Evolutionary conservation across 1,140 invertebrate species (phyloP), one percentile per base, ranked within the genome.

Genomic region (Geopemphigus sp.): DNA sequence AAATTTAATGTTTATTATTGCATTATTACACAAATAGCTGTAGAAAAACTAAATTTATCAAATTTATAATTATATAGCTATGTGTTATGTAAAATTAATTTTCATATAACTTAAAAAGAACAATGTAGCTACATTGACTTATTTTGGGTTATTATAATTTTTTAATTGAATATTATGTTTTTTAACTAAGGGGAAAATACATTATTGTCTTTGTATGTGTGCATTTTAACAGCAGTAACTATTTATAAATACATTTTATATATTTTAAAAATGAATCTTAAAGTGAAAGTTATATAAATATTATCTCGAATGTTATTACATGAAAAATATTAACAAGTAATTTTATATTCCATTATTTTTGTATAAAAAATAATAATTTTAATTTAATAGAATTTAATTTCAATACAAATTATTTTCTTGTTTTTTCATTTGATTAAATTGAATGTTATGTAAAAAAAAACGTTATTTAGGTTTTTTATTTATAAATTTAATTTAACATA

Each of bases 311-410:
- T 59, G 72, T 59, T 24, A 59, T 59, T 32, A 59, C 45, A 54
- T 57, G 19, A 14, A 74, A 74, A 74, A 57, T 57, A 47, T 32
- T 74, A 32, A 45, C 1, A 19, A n/a, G 11, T 26, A 74, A 57
- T 74, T 74, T 73, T 56, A n/a, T 74, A 74, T 74, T 74, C 19
- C 70, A 57, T 74, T 74, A 74, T 74, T 74, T 74, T 74, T 56
- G 50, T 54, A 74, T n/a, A n/a, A n/a, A n/a, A n/a, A n/a, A n/a
- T n/a, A n/a, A 74, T 53, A 74, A 53, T 74, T 74, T 14, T 64
- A n/a, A n/a, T n/a, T n/a, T n/a, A n/a, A n/a, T n/a, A n/a, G n/a
- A n/a, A n/a, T n/a, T n/a, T n/a, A n/a, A n/a, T n/a, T n/a, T n/a
- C n/a, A n/a, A 8, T 39, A 39, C 32, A 39, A 39, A 39, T 39